These are phyloP conservation scores for Parazoanthus swiftii DNA, from an alignment of 92 coral and sea anemone species.

Conservation along the genomic window DNA sequence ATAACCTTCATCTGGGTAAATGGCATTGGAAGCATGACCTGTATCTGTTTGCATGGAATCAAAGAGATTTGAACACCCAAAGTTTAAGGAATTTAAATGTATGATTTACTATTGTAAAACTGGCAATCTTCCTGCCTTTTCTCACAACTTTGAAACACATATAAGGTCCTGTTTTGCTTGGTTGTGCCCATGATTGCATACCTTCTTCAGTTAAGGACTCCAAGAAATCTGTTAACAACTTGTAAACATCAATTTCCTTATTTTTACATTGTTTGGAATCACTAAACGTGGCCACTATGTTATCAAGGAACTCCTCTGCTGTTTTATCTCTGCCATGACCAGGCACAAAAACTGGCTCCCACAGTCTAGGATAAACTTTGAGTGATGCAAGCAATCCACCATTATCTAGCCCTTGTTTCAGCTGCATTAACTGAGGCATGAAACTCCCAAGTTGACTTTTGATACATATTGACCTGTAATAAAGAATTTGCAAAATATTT, in stretches of 20 bases:
- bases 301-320: constrained; percentile 17
- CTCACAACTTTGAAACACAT: no score
- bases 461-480: background rate
- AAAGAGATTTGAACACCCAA: no score
- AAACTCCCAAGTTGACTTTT: constrained; percentile 16
- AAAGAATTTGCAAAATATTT: constrained; percentile 7
- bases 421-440: constrained; percentile 20
- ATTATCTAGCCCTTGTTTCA: background rate
- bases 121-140: no score
- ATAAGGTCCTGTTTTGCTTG: no score
- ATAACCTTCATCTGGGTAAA: no score
- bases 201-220: constrained; percentile 25
- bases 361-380: background rate
- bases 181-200: background rate
- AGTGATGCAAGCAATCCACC: constrained; percentile 8
- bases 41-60: no score
- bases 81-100: no score
- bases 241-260: constrained; percentile 14
- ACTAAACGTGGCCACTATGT: background rate
- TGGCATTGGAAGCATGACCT: no score
- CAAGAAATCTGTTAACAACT: constrained; percentile 10
- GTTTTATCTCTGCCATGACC: constrained; percentile 14
- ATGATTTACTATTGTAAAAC: no score
- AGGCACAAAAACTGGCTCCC: background rate
- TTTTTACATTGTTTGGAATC: constrained; percentile 3